Base-by-base conservation (phyloP, 2,888 invertebrate genomes). In the Uropetala carovei region DNA sequence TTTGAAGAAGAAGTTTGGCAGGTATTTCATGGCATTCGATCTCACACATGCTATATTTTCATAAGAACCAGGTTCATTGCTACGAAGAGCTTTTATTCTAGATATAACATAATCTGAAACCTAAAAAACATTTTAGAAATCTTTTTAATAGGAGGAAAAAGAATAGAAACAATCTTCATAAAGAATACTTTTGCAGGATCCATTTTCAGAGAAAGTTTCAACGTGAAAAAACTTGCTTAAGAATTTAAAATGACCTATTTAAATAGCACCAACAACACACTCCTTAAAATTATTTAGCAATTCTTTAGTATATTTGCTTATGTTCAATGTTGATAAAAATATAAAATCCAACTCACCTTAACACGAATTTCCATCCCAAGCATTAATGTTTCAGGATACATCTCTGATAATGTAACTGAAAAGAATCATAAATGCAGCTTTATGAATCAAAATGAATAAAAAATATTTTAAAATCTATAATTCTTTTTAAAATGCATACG, bases 41-140 rank as follows among this genome's bases (percentile, higher is more conserved):
- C 99, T 96, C 91, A 99, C 95, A 94, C 99, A 99, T 81, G 99
- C 99, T 94, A 99, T 97, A 95, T 99, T 99, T 94, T 97, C 96
- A 95, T 98, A 99, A 93, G 97, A 95, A 4, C 97, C 97, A 0
- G 97, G 96, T 95, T 98, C 95, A 93, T 98, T 97, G 2, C 96
- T 95, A 93, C 99, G 96, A 92, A 99, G 95, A 0, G 99, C 99
- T 93, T 97, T 96, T 92, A 99, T 98, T 93, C 99, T 96, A 94
- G 99, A 99, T 96, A 98, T 97, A 0, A 99, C 99, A 96, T 99
- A 99, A 95, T 99, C 99, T 0, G 99, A 99, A 0, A 99, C 99
- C 89, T 89, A 16, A 0, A 7, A n/a, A 64, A 89, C 18, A 64
- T 18, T 22, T 27, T 22, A 0, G 56, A 22, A 57, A n/a, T 84